These are phyloP conservation scores for Chiroxiphia lanceolata DNA, from an alignment of 2,797 vertebrate species.

Conservation along the genomic window DNA sequence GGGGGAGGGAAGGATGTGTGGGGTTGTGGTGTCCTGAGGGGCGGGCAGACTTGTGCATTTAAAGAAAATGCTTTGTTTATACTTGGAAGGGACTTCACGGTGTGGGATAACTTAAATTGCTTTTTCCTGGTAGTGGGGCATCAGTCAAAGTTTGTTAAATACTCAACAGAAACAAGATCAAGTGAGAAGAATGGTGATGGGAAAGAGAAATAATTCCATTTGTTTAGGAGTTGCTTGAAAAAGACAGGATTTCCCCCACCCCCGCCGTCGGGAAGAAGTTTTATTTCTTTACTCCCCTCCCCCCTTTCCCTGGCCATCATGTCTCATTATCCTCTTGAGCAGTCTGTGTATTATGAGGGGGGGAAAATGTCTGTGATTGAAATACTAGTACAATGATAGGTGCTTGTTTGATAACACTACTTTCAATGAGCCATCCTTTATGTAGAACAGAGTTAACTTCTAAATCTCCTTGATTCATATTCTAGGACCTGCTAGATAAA, in stretches of 20 bases:
- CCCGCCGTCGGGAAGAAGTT: not conserved
- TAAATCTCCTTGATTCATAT: not conserved
- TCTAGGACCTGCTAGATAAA: not conserved
- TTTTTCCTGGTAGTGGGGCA: not conserved
- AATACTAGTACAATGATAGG: not conserved
- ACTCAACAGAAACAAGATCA: not conserved
- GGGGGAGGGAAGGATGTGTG: accelerated
- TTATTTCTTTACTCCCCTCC: not conserved
- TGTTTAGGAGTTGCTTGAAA: not conserved
- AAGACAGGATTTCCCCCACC: not conserved
- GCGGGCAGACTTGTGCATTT: not conserved
- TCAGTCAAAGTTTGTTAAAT: not conserved
- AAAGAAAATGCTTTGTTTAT: not conserved
- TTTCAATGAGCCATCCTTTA: not conserved
- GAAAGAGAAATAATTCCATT: not conserved
- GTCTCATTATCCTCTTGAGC: not conserved
- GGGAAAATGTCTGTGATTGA: not conserved
- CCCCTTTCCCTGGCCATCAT: not conserved
- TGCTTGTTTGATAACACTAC: not conserved
- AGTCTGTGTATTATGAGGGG: not conserved
- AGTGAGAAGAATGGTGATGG: not conserved
- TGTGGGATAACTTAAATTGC: not conserved
- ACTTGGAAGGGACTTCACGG: not conserved
- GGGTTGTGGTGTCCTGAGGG: not conserved
- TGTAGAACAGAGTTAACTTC: not conserved